Evolutionary conservation across 2,888 invertebrate genomes (phyloP), one percentile per base, ranked within the genome.

Genomic region (Trissolcus brochymenae): DNA sequence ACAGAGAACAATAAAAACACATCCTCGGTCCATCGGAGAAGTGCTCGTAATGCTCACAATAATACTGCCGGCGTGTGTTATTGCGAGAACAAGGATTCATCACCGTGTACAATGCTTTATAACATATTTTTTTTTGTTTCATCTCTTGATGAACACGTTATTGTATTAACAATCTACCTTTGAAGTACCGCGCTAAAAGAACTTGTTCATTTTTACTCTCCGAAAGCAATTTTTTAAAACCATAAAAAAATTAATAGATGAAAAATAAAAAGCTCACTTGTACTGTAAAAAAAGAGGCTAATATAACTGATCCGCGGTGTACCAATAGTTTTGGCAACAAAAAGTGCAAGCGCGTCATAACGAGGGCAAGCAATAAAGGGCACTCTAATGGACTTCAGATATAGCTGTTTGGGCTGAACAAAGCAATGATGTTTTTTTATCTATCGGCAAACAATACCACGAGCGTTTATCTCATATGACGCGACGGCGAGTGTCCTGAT

Each of bases 401-500:
- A 70, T 76, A 55, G 65, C 70, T 70, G 70, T 70, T 70, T 64
- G 64, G 55, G 16, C 29, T 50, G 65, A 50, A 76, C 65, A 70
- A 76, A 76, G 71, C 59, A 29, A 41, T 51, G 59, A 49, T 67
- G 57, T 57, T 71, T 78, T 78, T 66, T 71, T 68, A 74, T 74
- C 68, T 70, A 74, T 74, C 66, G 56, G 66, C 74, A 74, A 78
- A 74, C 78, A 73, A 70, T 73, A 51, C 61, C 49, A 57, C 46
- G 25, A 67, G 74, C 77, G 73, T 76, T 78, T 73, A 79, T 79
- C 70, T 73, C 76, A 60, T 67, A 66, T 60, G 67, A 77, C 51
- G 53, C 73, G n/a, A n/a, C n/a, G n/a, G 51, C 75, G 55, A 50
- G 7, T 72, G 56, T 60, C 66, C 81, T 80, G 81, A 83, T 81